Base-by-base conservation (phyloP, 2,797 vertebrate species). In the Pipistrellus nathusii region DNA sequence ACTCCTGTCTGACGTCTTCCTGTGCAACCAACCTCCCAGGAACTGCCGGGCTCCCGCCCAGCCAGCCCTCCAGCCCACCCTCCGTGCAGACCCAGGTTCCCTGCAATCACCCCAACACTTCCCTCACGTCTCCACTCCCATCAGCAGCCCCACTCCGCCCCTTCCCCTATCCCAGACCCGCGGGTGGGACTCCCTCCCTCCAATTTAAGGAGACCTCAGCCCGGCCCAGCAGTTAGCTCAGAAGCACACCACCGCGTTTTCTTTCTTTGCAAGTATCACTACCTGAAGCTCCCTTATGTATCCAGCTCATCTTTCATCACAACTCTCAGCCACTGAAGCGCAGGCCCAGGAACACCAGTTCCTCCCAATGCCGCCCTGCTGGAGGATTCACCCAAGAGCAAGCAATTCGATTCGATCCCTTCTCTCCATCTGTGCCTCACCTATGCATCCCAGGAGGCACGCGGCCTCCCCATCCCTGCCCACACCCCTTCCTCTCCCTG, bases 281-380 rank as follows among this genome's bases (percentile, higher is more conserved):
- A 2, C 35, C 38, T 6, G 4, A 59, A 53, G 66, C 23, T 2
- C 3, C 5, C 53, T 18, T 3, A 1, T 10, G 6, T 3, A 10
- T 1, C 27, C 3, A 23, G 53, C 20, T 6, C 12, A 30, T 6
- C 20, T 27, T 38, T 35, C 13, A 7, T 0, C 23, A 6, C 59
- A 7, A 7, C 10, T 66, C 68, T 17, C 46, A 30, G 8, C 17
- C 53, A 21, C n/a, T 44, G 18, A 13, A n/a, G 73, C 0, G 0
- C 10, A 38, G 23, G 25, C 41, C 55, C 41, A 14, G 13, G 14
- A 35, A 41, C 1, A 1, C 18, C 21, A 21, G 55, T 2, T 55
- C 35, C 4, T 44, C 44, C 44, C 38, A 2, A 0, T 0, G 3
- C 18, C 4, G 17, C 8, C 41, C 55, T 14, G 21, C 38, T 0